Evolutionary conservation across 2,113 vertebrate genomes (phyloP), one percentile per base, ranked within the genome.

Genomic region (Paramisgurnus dabryanus): DNA sequence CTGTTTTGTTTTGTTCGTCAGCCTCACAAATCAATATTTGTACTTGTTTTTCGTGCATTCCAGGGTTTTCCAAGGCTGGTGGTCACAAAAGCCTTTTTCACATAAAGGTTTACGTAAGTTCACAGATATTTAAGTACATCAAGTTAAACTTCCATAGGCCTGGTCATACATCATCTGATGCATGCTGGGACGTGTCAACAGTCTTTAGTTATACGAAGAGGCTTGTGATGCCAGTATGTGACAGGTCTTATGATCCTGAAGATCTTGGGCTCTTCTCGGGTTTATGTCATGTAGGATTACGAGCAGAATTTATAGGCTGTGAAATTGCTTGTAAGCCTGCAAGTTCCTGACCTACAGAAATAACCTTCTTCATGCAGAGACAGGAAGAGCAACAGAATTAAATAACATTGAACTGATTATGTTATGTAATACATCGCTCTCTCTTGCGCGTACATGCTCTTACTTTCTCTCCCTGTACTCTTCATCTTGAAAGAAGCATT

Each of bases 371-470:
- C 49, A 13, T 65, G 50, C 53, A 63, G 79, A 43, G 74, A 80
- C 53, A 64, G n/a, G 76, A 70, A 78, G 50, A 34, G 57, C 22
- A 76, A 58, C 7, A 50, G 40, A 41, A 65, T 65, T 64, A 43
- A 80, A 57, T 55, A 61, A 55, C 60, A 63, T 27, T 39, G 41
- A 71, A 39, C 67, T 70, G 66, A 57, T 58, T 15, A 15, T 61
- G 69, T 80, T 74, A 65, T 80, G 39, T 58, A 80, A 80, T 34
- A 43, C 22, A 11, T 43, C 47, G 50, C 47, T 80, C 47, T 60
- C 41, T 63, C 41, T 63, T n/a, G 3, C 53, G 5, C 4, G 7
- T 10, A 2, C 6, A 8, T 5, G 7, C 45, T 47, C 45, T 47
- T 10, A 4, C 45, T 47, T 9, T 47, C 45, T 47, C 45, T 47